Evolutionary conservation across 2,797 vertebrate species (phyloP).

Genomic region (Acrossocheilus fasciatus): DNA sequence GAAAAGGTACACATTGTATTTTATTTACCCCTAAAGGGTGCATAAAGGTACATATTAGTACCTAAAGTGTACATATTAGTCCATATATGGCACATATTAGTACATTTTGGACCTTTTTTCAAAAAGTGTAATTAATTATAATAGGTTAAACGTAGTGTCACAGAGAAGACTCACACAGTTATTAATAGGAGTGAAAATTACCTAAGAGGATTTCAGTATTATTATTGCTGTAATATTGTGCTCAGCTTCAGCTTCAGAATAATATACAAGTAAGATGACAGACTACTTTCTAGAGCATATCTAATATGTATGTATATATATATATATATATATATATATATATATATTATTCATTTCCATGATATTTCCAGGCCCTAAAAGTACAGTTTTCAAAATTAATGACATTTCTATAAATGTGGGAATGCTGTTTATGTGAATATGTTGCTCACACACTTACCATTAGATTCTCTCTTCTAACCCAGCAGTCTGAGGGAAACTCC

Average conservation of each 20-base stretch:
- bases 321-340: too few species aligned
- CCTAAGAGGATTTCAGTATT: neutral
- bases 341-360: neutral
- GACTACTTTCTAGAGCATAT: neutral
- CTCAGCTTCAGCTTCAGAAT: neutral
- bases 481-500: slow-evolving; percentile 82
- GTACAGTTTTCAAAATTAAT: neutral
- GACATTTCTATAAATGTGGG: neutral
- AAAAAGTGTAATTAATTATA: neutral
- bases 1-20: neutral
- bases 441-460: slow-evolving; percentile 69
- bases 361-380: neutral
- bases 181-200: neutral
- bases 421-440: neutral
- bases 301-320: neutral
- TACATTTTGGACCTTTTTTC: neutral
- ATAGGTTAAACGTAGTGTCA: neutral
- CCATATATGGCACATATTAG: neutral
- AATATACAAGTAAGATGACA: neutral
- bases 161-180: neutral
- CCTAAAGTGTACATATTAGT: neutral
- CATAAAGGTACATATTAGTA: neutral
- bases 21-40: neutral
- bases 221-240: neutral
- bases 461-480: slow-evolving; percentile 81